Conservation (phyloP, 64 coral and sea anemone genomes). For the Anthopleura sola region DNA sequence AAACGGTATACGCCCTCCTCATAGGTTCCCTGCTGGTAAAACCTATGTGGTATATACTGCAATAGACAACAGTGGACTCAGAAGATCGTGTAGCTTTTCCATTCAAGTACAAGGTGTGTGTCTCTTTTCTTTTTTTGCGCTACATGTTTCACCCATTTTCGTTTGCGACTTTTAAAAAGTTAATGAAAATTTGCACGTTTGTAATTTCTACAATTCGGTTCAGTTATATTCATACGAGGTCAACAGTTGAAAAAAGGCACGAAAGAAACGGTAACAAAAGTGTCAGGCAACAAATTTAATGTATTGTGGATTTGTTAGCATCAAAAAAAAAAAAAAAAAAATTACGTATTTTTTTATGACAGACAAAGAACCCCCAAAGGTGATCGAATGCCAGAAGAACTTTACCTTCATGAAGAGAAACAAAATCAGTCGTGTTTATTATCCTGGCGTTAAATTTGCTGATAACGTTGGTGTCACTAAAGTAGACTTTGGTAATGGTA, state of each 20-base stretch:
- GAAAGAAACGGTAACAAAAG: not conserved
- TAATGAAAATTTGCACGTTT: too few relatives aligned
- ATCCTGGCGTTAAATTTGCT: conserved; percentile 3
- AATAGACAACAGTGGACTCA: conserved; percentile 39
- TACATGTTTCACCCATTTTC: too few relatives aligned
- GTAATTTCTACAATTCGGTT: too few relatives aligned
- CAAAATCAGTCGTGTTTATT: not conserved
- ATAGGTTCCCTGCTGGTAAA: conserved; percentile 31
- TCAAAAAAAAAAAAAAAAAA: not conserved
- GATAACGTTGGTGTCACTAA: conserved; percentile 38
- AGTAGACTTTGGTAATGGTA: conserved; percentile 30
- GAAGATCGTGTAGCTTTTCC: conserved; percentile 31
- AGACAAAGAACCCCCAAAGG: conserved; percentile 28
- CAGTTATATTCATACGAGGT: too few relatives aligned
- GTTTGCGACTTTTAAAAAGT: too few relatives aligned
- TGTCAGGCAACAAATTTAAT: too few relatives aligned
- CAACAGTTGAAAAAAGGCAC: too few relatives aligned
- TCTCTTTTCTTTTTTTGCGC: not conserved
- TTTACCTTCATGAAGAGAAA: conserved; percentile 14
- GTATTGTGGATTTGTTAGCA: too few relatives aligned
- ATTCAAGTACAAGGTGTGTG: conserved; percentile 34
- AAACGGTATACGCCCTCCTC: conserved; percentile 25
- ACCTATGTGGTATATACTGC: conserved; percentile 14
- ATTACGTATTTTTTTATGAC: not conserved
- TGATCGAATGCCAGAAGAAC: conserved; percentile 14